Conservation (phyloP, 1,140 invertebrate genomes). For the Listronotus bonariensis region DNA sequence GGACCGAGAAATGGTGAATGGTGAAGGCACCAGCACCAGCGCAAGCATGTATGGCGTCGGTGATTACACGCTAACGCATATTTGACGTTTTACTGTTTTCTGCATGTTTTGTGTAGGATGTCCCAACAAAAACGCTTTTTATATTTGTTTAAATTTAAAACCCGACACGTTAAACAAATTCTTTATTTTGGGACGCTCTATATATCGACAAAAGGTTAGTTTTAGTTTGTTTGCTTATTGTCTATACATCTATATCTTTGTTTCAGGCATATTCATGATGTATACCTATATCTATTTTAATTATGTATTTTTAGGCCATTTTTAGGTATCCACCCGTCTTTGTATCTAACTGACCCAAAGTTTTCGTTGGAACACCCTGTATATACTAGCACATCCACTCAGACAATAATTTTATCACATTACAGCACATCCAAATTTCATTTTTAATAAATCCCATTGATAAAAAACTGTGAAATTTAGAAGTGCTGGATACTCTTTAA, state of each 20-base stretch:
- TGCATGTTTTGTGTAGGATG: constrained; percentile 33
- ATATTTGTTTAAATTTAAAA: no score
- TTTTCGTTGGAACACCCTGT: constrained; percentile 33
- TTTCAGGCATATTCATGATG: not conserved
- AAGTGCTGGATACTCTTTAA: constrained; percentile 12
- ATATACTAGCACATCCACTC: constrained; percentile 34
- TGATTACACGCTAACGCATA: constrained; percentile 40
- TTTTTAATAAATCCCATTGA: not conserved
- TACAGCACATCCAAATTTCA: constrained; percentile 26
- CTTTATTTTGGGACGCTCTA: not conserved
- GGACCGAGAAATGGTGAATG: constrained; percentile 42
- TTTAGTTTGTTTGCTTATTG: constrained; percentile 5
- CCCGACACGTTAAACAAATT: not conserved
- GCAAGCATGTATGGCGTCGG: constrained; percentile 49
- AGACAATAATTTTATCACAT: constrained; percentile 1
- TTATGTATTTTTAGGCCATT: not conserved
- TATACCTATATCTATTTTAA: no score
- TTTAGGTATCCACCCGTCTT: constrained; percentile 3
- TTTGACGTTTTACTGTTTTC: constrained; percentile 16
- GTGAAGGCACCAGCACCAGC: constrained; percentile 53
- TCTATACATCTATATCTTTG: not conserved
- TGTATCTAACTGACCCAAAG: constrained; percentile 6
- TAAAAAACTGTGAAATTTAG: constrained; percentile 5
- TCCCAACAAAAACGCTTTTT: constrained; percentile 22
- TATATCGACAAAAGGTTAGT: constrained; percentile 1